A percentile compares a stretch with the other conserved stretches of the same genome.
Evolutionary conservation across 2,888 invertebrate species (phyloP).

Genomic region (Cheilosia impressa): DNA sequence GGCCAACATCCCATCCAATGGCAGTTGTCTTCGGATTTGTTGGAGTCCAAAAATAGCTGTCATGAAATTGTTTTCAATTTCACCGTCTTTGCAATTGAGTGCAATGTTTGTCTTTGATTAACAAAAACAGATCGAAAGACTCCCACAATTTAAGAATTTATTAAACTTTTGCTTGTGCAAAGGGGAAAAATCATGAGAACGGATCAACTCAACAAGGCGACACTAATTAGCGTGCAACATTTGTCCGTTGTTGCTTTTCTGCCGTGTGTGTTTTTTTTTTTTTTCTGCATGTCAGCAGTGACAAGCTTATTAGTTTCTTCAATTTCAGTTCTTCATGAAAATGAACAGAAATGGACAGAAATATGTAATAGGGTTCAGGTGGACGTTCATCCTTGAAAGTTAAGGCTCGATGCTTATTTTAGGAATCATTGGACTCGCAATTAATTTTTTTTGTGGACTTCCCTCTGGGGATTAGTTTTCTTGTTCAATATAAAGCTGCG

Average conservation of each 20-base stretch:
- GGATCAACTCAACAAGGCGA: constrained; percentile 12
- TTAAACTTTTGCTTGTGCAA: background rate
- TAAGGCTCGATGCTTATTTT: too few relatives aligned
- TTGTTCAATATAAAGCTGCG: too few relatives aligned
- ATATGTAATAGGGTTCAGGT: background rate
- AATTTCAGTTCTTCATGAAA: background rate
- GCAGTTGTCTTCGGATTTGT: too few relatives aligned
- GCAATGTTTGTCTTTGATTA: too few relatives aligned
- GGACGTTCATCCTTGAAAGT: background rate
- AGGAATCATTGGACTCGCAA: too few relatives aligned
- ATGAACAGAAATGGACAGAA: constrained; percentile 2
- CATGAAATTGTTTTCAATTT: too few relatives aligned
- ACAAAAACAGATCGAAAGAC: background rate
- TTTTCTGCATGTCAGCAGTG: constrained; percentile 12
- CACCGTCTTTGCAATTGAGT: too few relatives aligned
- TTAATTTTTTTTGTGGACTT: too few relatives aligned
- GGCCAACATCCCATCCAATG: too few relatives aligned
- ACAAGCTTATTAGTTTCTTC: constrained; percentile 23
- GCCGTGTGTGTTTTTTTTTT: background rate
- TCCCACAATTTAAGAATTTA: background rate
- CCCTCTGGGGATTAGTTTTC: too few relatives aligned
- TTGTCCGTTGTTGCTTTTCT: background rate
- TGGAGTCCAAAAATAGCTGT: too few relatives aligned
- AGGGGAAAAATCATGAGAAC: background rate
- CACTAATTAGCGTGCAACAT: constrained; percentile 29